Base-by-base conservation (phyloP, 2,888 invertebrate species). In the Acanthosepion pharaonis region DNA sequence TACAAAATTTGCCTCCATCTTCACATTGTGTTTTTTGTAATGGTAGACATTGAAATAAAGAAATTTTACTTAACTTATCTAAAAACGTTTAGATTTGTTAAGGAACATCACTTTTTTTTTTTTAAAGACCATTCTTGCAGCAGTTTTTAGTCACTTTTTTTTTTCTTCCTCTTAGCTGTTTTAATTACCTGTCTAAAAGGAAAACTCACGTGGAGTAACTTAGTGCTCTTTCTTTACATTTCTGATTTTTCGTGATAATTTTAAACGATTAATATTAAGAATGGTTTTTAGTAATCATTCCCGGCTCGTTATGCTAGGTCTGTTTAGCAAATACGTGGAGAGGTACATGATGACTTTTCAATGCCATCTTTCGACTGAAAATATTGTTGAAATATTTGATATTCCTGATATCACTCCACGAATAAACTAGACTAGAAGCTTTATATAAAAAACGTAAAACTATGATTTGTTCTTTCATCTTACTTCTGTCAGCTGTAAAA, bases 291-390 rank as follows among this genome's bases (percentile, higher is more conserved):
- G 33, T 33, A 33, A 33, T 33, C 20, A 9, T 55, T 4, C 18
- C 18, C 5, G 20, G 18, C 15, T 15, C 5, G 20, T 55, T 15
- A 55, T 55, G 0, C 15, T 55, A 20, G 18, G 15, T 18, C 20
- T 55, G 55, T 55, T 15, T 55, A 18, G 15, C 20, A 55, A 5
- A 5, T 18, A 18, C 20, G 78, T n/a, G 15, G n/a, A 15, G 78
- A 78, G 78, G 33, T 78, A 78, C 11, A 15, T 78, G 78, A 78
- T 78, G 78, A 78, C 33, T 78, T 78, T 33, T 78, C 78, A 78
- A 78, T 33, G 78, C 78, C 78, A 78, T 78, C 78, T 78, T 78
- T 78, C 78, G 78, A n/a, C 78, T 78, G 78, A 78, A 78, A 33
- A 33, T n/a, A 78, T 23, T 78, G 78, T 78, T 33, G 78, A 78